Percentiles rank a stretch among this genome's conserved stretches.
phyloP scores from a whole-genome alignment of 2,797 vertebrate species.

The Anableps anableps region DNA sequence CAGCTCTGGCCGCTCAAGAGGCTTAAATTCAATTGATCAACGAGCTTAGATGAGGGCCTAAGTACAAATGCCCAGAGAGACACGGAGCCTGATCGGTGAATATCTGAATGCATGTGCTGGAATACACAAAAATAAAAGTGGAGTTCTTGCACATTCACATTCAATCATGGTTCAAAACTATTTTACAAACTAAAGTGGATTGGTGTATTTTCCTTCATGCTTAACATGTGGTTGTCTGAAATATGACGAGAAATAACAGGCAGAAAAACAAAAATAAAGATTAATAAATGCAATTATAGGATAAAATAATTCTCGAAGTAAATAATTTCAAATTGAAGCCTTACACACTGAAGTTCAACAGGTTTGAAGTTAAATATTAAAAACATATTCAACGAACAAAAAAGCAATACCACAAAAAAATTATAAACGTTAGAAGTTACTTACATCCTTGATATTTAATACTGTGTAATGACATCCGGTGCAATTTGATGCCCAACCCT shows the following conservation, averaged over 20 bases:
- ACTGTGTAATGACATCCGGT: conserved; percentile 80
- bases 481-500: conserved; percentile 69
- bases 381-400: not conserved
- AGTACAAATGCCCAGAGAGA: conserved; percentile 73
- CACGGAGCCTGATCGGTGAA: conserved; percentile 60
- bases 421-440: conserved; percentile 31
- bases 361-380: not conserved
- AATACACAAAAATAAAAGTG: not conserved
- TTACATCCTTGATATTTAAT: conserved; percentile 72
- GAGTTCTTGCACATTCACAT: not conserved
- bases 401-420: not conserved
- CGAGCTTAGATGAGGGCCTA: conserved; percentile 79
- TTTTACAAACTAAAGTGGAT: too few relatives aligned
- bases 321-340: not conserved
- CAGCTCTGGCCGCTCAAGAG: conserved; percentile 75
- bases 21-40: conserved; percentile 86
- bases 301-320: not conserved
- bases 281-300: conserved; percentile 16
- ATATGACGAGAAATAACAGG: not conserved
- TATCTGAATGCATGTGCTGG: conserved; percentile 40
- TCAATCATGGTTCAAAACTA: not conserved
- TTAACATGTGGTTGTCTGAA: conserved; percentile 53
- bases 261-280: not conserved
- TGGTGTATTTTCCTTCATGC: not conserved
- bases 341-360: not conserved